Conservation (phyloP, 2,888 invertebrate genomes). For the Apotomis turbidana region DNA sequence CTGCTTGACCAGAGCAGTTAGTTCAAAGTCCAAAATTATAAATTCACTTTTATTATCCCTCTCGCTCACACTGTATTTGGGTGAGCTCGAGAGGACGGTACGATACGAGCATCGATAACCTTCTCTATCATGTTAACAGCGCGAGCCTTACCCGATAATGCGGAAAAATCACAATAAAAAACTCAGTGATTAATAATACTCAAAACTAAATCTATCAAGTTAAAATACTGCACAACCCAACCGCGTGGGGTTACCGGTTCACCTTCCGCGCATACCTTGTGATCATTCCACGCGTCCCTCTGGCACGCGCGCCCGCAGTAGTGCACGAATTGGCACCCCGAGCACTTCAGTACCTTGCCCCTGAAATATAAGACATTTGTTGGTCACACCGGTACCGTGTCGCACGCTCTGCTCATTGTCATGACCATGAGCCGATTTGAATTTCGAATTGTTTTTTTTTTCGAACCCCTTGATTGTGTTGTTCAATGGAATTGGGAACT, state of each 20-base stretch:
- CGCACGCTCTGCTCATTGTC: conserved; percentile 9
- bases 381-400: conserved; percentile 16
- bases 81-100: too few relatives aligned
- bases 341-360: conserved; percentile 89
- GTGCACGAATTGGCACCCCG: conserved; percentile 91
- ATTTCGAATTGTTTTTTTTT: too few relatives aligned
- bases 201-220: neutral
- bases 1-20: too few relatives aligned
- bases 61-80: too few relatives aligned
- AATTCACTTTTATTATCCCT: too few relatives aligned
- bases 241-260: neutral
- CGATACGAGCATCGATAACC: too few relatives aligned
- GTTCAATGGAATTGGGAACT: too few relatives aligned
- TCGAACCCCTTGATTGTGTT: too few relatives aligned
- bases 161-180: too few relatives aligned
- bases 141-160: too few relatives aligned
- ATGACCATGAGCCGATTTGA: neutral
- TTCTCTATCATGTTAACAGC: too few relatives aligned
- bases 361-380: conserved; percentile 76
- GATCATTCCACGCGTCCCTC: conserved; percentile 90
- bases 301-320: conserved; percentile 94
- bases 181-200: neutral
- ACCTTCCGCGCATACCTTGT: conserved; percentile 82
- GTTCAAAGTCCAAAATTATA: too few relatives aligned
- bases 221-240: neutral